phyloP scores from a whole-genome alignment of 1,140 invertebrate species.

The Drepana arcuata region DNA sequence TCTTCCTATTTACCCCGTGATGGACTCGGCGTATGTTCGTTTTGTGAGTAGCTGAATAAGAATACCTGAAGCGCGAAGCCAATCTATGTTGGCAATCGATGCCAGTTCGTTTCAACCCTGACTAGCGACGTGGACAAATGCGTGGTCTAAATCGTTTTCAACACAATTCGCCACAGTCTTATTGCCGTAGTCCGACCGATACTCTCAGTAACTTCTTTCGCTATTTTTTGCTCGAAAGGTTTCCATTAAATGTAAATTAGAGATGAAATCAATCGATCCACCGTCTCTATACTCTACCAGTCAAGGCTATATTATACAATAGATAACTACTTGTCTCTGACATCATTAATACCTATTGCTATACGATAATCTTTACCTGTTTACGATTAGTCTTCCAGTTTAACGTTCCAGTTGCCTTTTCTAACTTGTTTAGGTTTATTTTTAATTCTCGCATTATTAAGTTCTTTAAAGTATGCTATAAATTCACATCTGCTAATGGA shows the following conservation, averaged over 20 bases:
- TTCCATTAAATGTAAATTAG: conserved; percentile 33
- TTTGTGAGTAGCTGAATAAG: too few species aligned
- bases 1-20: too few species aligned
- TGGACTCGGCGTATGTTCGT: too few species aligned
- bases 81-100: too few species aligned
- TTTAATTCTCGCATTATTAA: conserved; percentile 6
- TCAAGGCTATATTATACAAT: conserved; percentile 15
- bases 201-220: conserved; percentile 1
- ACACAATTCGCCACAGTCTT: conserved; percentile 22
- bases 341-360: conserved; percentile 1
- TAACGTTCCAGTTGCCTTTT: conserved; percentile 3
- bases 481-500: conserved; percentile 12
- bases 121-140: too few species aligned
- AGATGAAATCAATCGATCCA: conserved; percentile 27
- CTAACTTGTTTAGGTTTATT: conserved; percentile 3
- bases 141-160: conserved; percentile 4
- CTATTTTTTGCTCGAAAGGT: conserved; percentile 17
- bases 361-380: conserved; percentile 4
- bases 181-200: conserved; percentile 8
- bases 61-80: too few species aligned
- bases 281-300: conserved; percentile 5
- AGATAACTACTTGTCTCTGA: conserved; percentile 13
- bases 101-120: too few species aligned
- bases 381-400: too few species aligned
- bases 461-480: conserved; percentile 10